Evolutionary conservation across 2,888 invertebrate genomes (phyloP).

Genomic region (Diadegma fenestrale): DNA sequence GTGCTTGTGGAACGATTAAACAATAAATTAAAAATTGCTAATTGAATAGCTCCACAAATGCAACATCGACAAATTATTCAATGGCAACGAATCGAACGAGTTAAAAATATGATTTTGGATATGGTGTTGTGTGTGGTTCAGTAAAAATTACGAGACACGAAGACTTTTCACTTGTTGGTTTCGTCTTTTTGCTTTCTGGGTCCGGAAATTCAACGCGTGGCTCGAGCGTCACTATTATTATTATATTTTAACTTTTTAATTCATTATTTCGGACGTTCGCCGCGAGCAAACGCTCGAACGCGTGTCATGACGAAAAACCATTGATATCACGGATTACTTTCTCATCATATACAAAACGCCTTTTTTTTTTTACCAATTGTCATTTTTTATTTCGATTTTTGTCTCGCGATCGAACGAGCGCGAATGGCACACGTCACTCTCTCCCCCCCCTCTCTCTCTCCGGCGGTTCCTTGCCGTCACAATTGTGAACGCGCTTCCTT

Average conservation of each 20-base stretch:
- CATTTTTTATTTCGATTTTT: slow-evolving; percentile 25
- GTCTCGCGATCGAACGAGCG: slow-evolving; percentile 53
- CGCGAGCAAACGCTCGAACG: slow-evolving; percentile 49
- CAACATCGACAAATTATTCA: no score
- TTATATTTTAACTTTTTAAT: slow-evolving; percentile 15
- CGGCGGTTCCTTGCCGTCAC: slow-evolving; percentile 40
- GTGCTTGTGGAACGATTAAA: no score
- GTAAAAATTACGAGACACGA: background rate
- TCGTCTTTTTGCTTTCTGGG: slow-evolving; percentile 5
- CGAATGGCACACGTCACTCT: slow-evolving; percentile 66
- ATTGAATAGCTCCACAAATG: no score
- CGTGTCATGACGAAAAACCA: slow-evolving; percentile 40
- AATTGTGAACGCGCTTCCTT: slow-evolving; percentile 70
- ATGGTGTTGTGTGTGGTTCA: background rate
- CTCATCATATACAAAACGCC: slow-evolving; percentile 59
- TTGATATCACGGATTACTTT: slow-evolving; percentile 64
- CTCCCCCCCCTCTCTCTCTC: slow-evolving; percentile 55
- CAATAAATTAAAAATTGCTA: no score
- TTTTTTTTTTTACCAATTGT: slow-evolving; percentile 11
- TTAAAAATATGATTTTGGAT: background rate
- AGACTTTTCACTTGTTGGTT: slow-evolving; percentile 25
- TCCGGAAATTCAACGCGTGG: slow-evolving; percentile 10
- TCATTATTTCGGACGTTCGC: slow-evolving; percentile 57
- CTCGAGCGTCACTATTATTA: slow-evolving; percentile 51
- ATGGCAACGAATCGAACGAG: background rate